Percentiles rank a stretch among this genome's conserved stretches.
phyloP scores from a whole-genome alignment of 2,797 vertebrate species.

The Hirundo rustica region DNA sequence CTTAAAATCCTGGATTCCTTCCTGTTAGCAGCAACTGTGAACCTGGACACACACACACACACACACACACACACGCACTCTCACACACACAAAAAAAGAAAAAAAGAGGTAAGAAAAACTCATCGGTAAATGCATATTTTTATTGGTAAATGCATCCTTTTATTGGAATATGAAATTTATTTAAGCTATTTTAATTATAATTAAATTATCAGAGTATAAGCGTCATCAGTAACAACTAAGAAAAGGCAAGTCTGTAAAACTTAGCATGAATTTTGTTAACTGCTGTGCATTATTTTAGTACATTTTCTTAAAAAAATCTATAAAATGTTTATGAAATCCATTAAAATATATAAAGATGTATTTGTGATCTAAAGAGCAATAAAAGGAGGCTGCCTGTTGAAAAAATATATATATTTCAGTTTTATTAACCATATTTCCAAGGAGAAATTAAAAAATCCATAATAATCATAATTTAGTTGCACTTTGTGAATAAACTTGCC shows the following conservation, averaged over 20 bases:
- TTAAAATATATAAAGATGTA: background rate
- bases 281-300: background rate
- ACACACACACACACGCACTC: too few species aligned
- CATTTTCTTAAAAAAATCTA: background rate
- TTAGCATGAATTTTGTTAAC: background rate
- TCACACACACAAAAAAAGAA: background rate
- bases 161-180: background rate
- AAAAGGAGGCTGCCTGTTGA: background rate
- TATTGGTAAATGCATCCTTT: background rate
- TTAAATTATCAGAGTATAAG: background rate
- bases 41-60: rapidly evolving
- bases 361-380: background rate
- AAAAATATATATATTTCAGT: background rate
- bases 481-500: background rate
- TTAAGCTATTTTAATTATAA: background rate
- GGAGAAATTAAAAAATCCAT: background rate
- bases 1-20: background rate
- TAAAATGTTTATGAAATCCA: background rate
- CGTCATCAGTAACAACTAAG: background rate
- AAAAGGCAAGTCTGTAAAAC: background rate
- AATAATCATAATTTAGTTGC: background rate
- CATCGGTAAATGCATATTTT: background rate
- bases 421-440: background rate
- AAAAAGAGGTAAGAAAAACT: background rate
- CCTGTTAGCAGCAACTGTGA: background rate